phyloP scores from a whole-genome alignment of 1,140 invertebrate species.

The Sinella curviseta region DNA sequence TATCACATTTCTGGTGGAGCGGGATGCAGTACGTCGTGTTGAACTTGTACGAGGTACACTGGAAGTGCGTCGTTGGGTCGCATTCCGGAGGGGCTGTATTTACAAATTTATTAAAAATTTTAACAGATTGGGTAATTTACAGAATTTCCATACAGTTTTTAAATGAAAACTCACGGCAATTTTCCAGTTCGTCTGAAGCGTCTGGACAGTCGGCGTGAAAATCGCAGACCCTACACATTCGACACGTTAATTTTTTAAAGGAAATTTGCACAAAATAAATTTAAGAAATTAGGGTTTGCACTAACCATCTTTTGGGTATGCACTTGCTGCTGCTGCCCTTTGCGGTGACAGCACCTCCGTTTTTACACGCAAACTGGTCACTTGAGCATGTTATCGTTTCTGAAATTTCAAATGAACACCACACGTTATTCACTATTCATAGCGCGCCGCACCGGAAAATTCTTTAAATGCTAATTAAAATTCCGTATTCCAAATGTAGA shows the following conservation, averaged over 20 bases:
- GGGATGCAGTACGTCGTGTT: slow-evolving; percentile 93
- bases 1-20: slow-evolving; percentile 85
- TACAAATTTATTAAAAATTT: slow-evolving; percentile 44
- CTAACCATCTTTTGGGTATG: slow-evolving; percentile 42
- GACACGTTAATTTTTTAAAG: not conserved
- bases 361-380: slow-evolving; percentile 47
- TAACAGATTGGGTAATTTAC: not conserved
- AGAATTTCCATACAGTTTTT: not conserved
- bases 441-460: not conserved
- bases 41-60: slow-evolving; percentile 86
- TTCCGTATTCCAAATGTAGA: too few relatives aligned
- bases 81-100: slow-evolving; percentile 82
- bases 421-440: not conserved
- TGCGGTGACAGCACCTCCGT: not conserved
- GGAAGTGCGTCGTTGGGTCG: slow-evolving; percentile 73
- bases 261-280: not conserved
- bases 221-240: slow-evolving; percentile 35
- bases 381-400: slow-evolving; percentile 45
- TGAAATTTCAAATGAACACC: slow-evolving; percentile 4
- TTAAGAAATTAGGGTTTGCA: not conserved
- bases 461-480: not conserved
- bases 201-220: slow-evolving; percentile 46
- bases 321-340: slow-evolving; percentile 35
- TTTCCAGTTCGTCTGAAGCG: slow-evolving; percentile 7
- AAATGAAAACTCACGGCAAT: slow-evolving; percentile 9